Conservation (phyloP, 2,888 invertebrate genomes). For the Platycheirus albimanus region DNA sequence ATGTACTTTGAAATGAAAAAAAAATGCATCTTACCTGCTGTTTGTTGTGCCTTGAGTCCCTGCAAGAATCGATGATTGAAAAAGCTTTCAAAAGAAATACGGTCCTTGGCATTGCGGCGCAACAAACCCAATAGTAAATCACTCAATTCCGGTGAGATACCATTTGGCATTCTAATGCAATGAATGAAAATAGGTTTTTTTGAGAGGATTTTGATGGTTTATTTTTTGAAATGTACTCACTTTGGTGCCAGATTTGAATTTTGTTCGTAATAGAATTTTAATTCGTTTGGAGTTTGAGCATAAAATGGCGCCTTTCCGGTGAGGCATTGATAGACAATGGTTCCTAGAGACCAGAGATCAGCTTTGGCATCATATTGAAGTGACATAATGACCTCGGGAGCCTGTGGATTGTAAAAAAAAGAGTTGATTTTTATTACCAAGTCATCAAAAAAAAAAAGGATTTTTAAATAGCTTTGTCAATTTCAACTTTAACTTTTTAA, state of each 20-base stretch:
- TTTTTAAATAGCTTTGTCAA: too few species aligned
- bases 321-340: constrained; percentile 98
- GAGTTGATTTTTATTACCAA: too few species aligned
- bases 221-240: constrained; percentile 84
- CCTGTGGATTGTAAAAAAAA: constrained; percentile 83
- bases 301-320: constrained; percentile 99
- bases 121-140: constrained; percentile 93
- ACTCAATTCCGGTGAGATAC: constrained; percentile 94
- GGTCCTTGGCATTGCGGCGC: constrained; percentile 95
- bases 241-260: constrained; percentile 95
- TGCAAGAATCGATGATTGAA: constrained; percentile 96
- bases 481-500: too few species aligned
- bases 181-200: neutral
- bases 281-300: constrained; percentile 98
- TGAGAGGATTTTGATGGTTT: neutral
- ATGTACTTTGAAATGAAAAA: too few species aligned
- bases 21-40: constrained; percentile 81
- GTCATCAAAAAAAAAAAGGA: too few species aligned
- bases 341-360: constrained; percentile 99
- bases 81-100: constrained; percentile 98
- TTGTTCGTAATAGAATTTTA: constrained; percentile 98
- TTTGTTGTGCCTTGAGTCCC: constrained; percentile 85
- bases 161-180: constrained; percentile 91
- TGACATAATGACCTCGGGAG: constrained; percentile 99
- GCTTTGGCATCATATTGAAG: constrained; percentile 99